phyloP scores from a whole-genome alignment of 2,888 invertebrate species.

The Drosophila atroscutellata region DNA sequence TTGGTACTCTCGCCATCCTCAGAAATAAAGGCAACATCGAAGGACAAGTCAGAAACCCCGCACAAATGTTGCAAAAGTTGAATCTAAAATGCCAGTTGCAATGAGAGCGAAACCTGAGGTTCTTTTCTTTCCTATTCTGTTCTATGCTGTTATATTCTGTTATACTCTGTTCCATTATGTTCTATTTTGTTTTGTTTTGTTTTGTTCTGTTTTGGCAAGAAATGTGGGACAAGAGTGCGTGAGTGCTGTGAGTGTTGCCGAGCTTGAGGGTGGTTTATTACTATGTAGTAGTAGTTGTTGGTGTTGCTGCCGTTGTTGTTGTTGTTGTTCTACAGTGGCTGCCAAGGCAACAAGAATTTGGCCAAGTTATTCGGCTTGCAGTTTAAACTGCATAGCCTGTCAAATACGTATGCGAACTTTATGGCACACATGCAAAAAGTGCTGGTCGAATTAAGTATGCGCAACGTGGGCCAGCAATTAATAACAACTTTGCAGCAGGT shows the following conservation, averaged over 20 bases:
- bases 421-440: conserved; percentile 17
- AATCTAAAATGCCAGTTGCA: conserved; percentile 15
- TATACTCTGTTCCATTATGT: neutral
- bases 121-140: neutral
- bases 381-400: conserved; percentile 37
- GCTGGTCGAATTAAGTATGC: conserved; percentile 45
- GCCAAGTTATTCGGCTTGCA: conserved; percentile 52
- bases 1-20: conserved; percentile 30
- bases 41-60: conserved; percentile 39
- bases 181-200: conserved; percentile 4
- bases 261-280: neutral
- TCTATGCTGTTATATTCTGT: neutral
- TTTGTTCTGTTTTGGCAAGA: conserved; percentile 26
- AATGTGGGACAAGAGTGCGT: conserved; percentile 49
- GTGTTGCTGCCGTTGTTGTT: conserved; percentile 4
- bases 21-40: conserved; percentile 56
- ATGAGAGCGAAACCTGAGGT: conserved; percentile 12
- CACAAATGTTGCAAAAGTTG: conserved; percentile 45
- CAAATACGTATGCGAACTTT: conserved; percentile 24
- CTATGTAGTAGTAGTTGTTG: neutral
- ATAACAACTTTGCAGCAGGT: conserved; percentile 46
- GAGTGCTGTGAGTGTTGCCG: conserved; percentile 12
- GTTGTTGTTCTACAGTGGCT: conserved; percentile 13
- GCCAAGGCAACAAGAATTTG: conserved; percentile 32
- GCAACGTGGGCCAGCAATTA: conserved; percentile 62